Evolutionary conservation across 2,113 vertebrate genomes (phyloP).

Genomic region (Brachyistius frenatus): DNA sequence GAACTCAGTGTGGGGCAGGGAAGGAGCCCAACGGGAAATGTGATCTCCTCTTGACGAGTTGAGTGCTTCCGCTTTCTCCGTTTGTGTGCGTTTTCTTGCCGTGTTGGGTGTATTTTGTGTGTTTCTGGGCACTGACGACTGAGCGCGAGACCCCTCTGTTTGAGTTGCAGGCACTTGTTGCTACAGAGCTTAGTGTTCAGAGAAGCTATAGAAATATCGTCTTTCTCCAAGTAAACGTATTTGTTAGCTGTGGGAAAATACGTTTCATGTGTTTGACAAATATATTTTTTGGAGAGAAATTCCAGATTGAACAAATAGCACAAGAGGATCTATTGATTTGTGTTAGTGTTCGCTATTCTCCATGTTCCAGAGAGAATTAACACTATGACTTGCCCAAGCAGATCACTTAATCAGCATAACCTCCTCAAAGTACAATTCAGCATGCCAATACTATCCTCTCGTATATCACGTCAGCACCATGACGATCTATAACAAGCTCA

Average conservation of each 20-base stretch:
- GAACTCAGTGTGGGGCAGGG: conserved; percentile 32
- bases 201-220: no score
- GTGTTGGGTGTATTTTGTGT: conserved; percentile 12
- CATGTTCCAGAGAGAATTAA: conserved; percentile 30
- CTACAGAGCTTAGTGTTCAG: no score
- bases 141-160: conserved; percentile 20
- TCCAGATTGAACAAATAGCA: not conserved
- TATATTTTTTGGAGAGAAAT: not conserved
- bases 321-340: conserved; percentile 4
- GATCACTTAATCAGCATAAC: conserved; percentile 31
- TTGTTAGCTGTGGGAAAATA: not conserved
- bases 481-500: conserved; percentile 51
- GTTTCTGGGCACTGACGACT: conserved; percentile 22
- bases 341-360: conserved; percentile 17
- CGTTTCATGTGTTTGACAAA: not conserved
- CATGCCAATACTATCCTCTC: conserved; percentile 29
- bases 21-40: conserved; percentile 43
- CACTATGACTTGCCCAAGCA: conserved; percentile 16
- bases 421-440: conserved; percentile 35
- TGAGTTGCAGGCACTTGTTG: not conserved
- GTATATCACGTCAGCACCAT: not conserved
- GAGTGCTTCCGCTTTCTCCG: not conserved
- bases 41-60: conserved; percentile 39
- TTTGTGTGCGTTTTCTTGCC: not conserved
- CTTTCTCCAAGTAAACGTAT: not conserved